Evolutionary conservation across 2,797 vertebrate species (phyloP).

Genomic region (Myotis vivesi): DNA sequence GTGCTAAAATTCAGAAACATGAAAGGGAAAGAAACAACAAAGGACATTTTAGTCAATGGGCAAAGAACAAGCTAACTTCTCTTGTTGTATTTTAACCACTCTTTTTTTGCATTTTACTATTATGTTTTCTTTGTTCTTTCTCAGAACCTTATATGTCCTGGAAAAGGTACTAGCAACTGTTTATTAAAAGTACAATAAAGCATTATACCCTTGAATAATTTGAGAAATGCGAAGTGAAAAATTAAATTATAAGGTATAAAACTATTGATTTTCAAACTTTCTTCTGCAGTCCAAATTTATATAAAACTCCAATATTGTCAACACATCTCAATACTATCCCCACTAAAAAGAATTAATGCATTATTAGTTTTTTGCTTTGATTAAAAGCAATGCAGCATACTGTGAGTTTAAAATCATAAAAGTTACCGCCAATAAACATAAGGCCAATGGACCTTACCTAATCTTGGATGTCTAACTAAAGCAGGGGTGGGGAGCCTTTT

Average conservation of each 20-base stretch:
- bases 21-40: slow-evolving; percentile 37
- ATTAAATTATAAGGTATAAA: slow-evolving; percentile 33
- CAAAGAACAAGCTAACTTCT: slow-evolving; percentile 52
- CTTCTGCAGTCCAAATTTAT: slow-evolving; percentile 1
- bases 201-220: background rate
- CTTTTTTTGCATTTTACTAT: slow-evolving; percentile 51
- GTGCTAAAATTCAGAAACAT: slow-evolving; percentile 40
- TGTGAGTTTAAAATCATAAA: slow-evolving; percentile 27
- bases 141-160: slow-evolving; percentile 16
- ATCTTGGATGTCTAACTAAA: slow-evolving; percentile 6
- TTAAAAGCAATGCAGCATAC: background rate
- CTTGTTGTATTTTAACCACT: slow-evolving; percentile 52
- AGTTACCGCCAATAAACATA: background rate
- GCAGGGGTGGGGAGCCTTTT: too few species aligned
- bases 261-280: slow-evolving; percentile 35
- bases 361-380: slow-evolving; percentile 8
- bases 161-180: slow-evolving; percentile 11
- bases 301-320: slow-evolving; percentile 22
- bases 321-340: background rate
- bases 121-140: slow-evolving; percentile 68
- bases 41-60: slow-evolving; percentile 46
- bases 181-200: slow-evolving; percentile 56
- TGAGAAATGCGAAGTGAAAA: slow-evolving; percentile 24
- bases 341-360: slow-evolving; percentile 38
- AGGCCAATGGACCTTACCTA: background rate